Evolutionary conservation across 1,140 invertebrate genomes (phyloP).

Genomic region (Phymorhynchus buccinoides): DNA sequence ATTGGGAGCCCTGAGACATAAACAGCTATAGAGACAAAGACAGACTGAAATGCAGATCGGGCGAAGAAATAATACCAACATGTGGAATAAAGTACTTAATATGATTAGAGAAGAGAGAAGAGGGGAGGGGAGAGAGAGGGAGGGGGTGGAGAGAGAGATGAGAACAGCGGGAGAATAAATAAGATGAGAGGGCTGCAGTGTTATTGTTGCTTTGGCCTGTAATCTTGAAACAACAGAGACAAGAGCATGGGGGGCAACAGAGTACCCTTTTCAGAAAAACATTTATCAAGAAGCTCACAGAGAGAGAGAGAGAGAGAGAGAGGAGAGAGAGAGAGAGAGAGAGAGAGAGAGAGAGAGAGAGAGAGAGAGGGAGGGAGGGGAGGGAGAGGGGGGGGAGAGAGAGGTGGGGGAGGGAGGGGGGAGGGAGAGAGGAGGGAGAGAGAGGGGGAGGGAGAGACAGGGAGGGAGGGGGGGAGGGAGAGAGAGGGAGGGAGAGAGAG

Average conservation of each 20-base stretch:
- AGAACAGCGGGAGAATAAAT: neutral
- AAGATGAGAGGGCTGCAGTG: neutral
- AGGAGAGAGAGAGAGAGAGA: neutral
- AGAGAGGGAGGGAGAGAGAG: neutral
- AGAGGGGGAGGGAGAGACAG: neutral
- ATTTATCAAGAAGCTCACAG: too few relatives aligned
- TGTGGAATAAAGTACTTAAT: too few relatives aligned
- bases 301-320: neutral
- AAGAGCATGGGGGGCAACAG: too few relatives aligned
- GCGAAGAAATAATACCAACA: too few relatives aligned
- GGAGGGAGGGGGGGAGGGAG: neutral
- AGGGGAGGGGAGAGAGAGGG: neutral
- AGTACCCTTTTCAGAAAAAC: too few relatives aligned
- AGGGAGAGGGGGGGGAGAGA: neutral
- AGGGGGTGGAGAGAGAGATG: neutral
- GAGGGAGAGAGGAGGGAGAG: neutral
- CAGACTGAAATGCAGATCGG: too few relatives aligned
- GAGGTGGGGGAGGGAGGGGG: neutral
- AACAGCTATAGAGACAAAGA: too few relatives aligned
- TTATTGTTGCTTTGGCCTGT: neutral
- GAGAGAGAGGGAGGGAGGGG: neutral
- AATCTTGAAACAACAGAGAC: too few relatives aligned
- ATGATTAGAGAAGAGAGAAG: neutral
- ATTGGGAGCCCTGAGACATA: too few relatives aligned
- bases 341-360: constrained; percentile 18